phyloP scores from a whole-genome alignment of 2,888 invertebrate species.

The Glyphotaelius pellucidus region DNA sequence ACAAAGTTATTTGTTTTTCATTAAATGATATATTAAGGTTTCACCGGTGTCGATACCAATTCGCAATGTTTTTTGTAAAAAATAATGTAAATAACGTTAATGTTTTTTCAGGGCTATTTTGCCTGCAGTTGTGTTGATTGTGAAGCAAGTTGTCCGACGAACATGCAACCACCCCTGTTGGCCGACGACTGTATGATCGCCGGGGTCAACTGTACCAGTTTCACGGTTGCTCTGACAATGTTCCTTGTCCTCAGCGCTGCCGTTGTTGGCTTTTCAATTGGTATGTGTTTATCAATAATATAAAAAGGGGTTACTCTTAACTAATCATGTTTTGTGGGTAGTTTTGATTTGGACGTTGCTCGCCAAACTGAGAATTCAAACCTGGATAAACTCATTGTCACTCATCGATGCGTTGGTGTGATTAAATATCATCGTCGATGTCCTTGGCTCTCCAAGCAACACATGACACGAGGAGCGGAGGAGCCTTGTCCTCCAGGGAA shows the following conservation, averaged over 20 bases:
- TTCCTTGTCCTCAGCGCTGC: constrained; percentile 68
- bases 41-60: not conserved
- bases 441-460: too few species aligned
- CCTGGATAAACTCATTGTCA: too few species aligned
- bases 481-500: too few species aligned
- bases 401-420: too few species aligned
- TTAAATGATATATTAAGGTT: too few species aligned
- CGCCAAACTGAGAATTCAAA: too few species aligned
- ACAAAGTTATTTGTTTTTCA: too few species aligned
- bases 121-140: constrained; percentile 91
- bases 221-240: constrained; percentile 79
- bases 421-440: too few species aligned
- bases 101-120: constrained; percentile 72
- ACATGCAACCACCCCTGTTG: constrained; percentile 71
- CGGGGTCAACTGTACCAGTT: constrained; percentile 80
- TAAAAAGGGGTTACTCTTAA: not conserved
- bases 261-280: constrained; percentile 59
- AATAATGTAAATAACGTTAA: not conserved
- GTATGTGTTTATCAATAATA: constrained; percentile 32
- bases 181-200: constrained; percentile 77
- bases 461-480: too few species aligned
- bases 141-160: constrained; percentile 78
- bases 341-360: not conserved
- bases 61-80: not conserved
- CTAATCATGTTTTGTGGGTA: not conserved